Conservation (phyloP, 2,797 vertebrate genomes). For the Eidolon dupreanum region DNA sequence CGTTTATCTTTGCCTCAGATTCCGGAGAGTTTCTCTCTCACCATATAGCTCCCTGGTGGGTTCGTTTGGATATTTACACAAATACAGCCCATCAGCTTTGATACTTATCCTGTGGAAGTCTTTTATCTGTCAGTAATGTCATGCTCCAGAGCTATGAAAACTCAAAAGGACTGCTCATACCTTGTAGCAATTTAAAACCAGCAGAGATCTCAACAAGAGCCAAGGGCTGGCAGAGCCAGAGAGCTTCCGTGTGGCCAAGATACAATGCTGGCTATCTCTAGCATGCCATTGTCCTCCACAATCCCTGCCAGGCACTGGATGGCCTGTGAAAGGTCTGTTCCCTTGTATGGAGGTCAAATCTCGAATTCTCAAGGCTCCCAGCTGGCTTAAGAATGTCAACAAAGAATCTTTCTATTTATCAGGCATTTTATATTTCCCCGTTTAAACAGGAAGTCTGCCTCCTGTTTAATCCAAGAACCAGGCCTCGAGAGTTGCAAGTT, state of each 20-base stretch:
- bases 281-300: background rate
- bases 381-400: conserved; percentile 46
- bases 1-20: conserved; percentile 39
- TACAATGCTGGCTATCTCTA: background rate
- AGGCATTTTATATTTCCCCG: background rate
- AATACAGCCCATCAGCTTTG: background rate
- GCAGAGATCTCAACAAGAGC: background rate
- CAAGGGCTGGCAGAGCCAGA: background rate
- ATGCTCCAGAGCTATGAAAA: background rate
- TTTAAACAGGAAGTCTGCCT: background rate
- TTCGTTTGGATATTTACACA: conserved; percentile 39
- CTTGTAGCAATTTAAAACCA: conserved; percentile 12
- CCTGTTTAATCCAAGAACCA: background rate
- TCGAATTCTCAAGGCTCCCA: conserved; percentile 22
- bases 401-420: conserved; percentile 6
- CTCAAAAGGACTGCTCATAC: background rate
- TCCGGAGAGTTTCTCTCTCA: background rate
- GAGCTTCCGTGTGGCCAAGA: background rate
- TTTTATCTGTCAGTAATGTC: background rate
- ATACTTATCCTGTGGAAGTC: background rate
- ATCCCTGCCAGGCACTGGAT: background rate
- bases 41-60: background rate
- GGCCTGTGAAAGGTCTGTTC: background rate
- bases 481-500: background rate
- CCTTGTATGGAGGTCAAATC: background rate